Conservation (phyloP, 2,888 invertebrate species). For the Oxycera nigricornis region DNA sequence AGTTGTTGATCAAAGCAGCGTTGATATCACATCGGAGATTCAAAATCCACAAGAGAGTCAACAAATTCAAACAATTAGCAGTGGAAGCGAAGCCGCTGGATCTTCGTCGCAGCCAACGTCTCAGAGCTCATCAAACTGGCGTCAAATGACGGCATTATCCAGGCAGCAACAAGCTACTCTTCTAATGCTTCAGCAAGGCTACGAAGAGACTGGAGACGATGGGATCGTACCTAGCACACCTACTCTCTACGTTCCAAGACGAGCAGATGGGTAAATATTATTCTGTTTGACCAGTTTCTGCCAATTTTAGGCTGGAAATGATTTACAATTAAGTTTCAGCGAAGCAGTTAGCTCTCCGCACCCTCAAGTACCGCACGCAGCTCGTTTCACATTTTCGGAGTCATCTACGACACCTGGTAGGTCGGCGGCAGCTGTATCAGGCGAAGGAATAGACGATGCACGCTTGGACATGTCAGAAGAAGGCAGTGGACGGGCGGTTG, state of each 20-base stretch:
- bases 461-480: conserved; percentile 72
- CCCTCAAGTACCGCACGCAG: conserved; percentile 72
- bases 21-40: conserved; percentile 48
- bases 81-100: conserved; percentile 70
- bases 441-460: conserved; percentile 76
- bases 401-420: conserved; percentile 56
- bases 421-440: conserved; percentile 51
- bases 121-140: conserved; percentile 50
- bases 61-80: conserved; percentile 78
- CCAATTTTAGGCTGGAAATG: not conserved
- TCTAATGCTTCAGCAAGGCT: conserved; percentile 53
- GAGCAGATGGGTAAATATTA: conserved; percentile 71
- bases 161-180: conserved; percentile 55
- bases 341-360: conserved; percentile 92
- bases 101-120: conserved; percentile 48
- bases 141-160: conserved; percentile 56
- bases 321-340: conserved; percentile 68
- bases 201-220: conserved; percentile 64
- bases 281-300: not conserved
- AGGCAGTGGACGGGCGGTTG: conserved; percentile 68
- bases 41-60: conserved; percentile 62
- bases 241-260: conserved; percentile 80
- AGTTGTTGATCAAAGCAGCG: conserved; percentile 53
- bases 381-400: conserved; percentile 72
- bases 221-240: conserved; percentile 91